phyloP scores from a whole-genome alignment of 2,113 vertebrate genomes.

The Cisticola juncidis region DNA sequence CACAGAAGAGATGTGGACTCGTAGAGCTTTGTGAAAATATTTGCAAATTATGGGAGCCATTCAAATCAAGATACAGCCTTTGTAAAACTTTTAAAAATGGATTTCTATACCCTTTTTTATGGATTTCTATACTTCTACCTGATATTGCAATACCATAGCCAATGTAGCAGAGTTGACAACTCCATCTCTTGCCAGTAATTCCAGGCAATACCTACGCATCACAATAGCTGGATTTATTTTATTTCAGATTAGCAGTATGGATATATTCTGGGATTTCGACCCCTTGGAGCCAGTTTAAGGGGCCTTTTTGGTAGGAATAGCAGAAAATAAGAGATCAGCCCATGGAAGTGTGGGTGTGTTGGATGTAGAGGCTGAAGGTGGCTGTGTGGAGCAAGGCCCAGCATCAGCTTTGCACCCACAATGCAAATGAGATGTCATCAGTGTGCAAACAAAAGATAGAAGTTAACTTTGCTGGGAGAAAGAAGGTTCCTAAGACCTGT shows the following conservation, averaged over 20 bases:
- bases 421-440: not conserved
- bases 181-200: not conserved
- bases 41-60: not conserved
- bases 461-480: not conserved
- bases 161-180: not conserved
- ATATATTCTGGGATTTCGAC: not conserved
- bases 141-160: not conserved
- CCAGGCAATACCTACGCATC: not conserved
- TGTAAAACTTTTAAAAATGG: not conserved
- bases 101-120: not conserved
- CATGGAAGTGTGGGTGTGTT: not conserved
- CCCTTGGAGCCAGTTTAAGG: not conserved
- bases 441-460: not conserved
- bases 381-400: not conserved
- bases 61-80: not conserved
- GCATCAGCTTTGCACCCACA: not conserved
- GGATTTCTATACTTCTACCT: not conserved
- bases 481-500: not conserved
- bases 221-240: not conserved
- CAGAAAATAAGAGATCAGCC: not conserved
- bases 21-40: not conserved
- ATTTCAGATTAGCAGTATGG: not conserved
- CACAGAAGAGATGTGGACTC: not conserved
- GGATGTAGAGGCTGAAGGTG: not conserved
- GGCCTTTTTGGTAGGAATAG: not conserved